Evolutionary conservation across 1,140 invertebrate species (phyloP).

Genomic region (Chironomus striatipennis): DNA sequence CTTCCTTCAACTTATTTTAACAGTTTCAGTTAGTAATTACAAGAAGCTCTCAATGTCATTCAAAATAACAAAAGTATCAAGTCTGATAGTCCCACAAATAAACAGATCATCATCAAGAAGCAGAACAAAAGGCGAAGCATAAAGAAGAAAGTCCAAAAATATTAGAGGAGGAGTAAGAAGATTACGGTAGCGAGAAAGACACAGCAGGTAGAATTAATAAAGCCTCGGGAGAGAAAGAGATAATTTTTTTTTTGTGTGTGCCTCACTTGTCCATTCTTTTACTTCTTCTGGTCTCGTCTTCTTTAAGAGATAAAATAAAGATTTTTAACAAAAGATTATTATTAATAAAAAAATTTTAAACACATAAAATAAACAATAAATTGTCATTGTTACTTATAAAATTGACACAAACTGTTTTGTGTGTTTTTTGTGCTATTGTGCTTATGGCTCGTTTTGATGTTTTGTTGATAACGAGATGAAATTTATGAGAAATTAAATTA

Average conservation of each 20-base stretch:
- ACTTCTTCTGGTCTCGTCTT: neutral
- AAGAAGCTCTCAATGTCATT: slow-evolving; percentile 12
- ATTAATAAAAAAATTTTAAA: neutral
- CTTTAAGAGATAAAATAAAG: neutral
- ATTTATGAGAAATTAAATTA: too few relatives aligned
- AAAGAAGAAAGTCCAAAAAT: neutral
- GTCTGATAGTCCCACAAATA: neutral
- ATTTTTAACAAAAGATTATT: slow-evolving; percentile 9
- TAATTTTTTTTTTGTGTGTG: neutral
- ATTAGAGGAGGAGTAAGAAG: neutral
- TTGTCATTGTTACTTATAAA: too few relatives aligned
- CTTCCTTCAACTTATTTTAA: too few relatives aligned
- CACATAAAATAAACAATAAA: too few relatives aligned
- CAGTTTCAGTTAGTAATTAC: too few relatives aligned
- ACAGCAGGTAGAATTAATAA: slow-evolving; percentile 13
- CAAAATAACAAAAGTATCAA: neutral
- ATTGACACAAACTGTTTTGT: too few relatives aligned
- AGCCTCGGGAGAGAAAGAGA: slow-evolving; percentile 11
- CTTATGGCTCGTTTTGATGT: too few relatives aligned
- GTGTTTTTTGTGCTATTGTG: too few relatives aligned
- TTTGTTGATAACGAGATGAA: too few relatives aligned
- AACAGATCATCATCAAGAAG: neutral
- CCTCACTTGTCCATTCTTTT: neutral
- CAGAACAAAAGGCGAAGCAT: neutral
- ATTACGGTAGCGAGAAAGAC: slow-evolving; percentile 6